Conservation (phyloP, 30 jellyfish, hydroid and myxozoan species). For the Aurelia aurita region DNA sequence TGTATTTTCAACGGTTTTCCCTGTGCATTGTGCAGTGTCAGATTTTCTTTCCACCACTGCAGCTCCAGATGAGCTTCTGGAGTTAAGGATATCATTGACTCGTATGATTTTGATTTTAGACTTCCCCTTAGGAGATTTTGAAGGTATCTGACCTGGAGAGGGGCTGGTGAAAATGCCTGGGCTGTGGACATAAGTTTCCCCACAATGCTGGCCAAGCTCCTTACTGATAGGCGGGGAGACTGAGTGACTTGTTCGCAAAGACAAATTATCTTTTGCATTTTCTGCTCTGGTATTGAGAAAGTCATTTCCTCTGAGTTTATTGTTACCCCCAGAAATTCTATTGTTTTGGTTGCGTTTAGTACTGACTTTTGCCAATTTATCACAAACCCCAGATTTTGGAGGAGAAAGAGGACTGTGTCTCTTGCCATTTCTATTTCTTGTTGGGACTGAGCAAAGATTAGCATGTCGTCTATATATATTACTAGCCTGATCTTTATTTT, state of each 20-base stretch:
- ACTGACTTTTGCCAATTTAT: too few relatives aligned
- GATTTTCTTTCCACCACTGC: slow-evolving; percentile 23
- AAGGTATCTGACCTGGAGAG: slow-evolving; percentile 38
- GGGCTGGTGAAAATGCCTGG: slow-evolving; percentile 62
- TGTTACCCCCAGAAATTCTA: too few relatives aligned
- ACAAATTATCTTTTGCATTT: not conserved
- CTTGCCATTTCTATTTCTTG: slow-evolving; percentile 35
- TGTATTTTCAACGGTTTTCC: not conserved
- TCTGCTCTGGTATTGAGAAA: not conserved
- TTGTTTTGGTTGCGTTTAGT: too few relatives aligned
- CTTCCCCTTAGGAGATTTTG: slow-evolving; percentile 28
- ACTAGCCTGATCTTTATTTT: not conserved
- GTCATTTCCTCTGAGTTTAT: too few relatives aligned
- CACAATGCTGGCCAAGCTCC: slow-evolving; percentile 29
- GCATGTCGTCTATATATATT: slow-evolving; percentile 58
- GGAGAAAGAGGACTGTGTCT: not conserved
- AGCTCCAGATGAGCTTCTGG: slow-evolving; percentile 16
- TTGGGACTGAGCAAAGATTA: slow-evolving; percentile 5
- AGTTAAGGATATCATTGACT: not conserved
- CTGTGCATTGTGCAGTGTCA: slow-evolving; percentile 12
- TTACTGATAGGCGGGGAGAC: not conserved
- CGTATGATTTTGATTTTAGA: slow-evolving; percentile 20
- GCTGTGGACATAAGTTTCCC: slow-evolving; percentile 54
- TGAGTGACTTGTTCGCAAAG: slow-evolving; percentile 21
- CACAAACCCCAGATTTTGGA: not conserved